A percentile compares a stretch with the other conserved stretches of the same genome.
Conservation (phyloP, 2,797 vertebrate genomes). For the Xerus rutilus region DNA sequence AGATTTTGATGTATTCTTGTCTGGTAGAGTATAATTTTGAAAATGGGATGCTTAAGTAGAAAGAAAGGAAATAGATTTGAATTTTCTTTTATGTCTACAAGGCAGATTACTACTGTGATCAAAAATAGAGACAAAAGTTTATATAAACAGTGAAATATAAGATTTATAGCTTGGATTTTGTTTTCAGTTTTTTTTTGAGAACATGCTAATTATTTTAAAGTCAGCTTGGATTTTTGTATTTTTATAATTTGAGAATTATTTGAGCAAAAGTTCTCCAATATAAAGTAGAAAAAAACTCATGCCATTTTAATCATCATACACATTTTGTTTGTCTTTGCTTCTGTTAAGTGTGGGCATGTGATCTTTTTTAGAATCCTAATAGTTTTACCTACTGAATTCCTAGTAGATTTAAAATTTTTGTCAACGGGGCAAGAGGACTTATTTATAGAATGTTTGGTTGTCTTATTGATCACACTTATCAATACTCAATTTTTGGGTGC, state of each 20-base stretch:
- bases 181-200: background rate
- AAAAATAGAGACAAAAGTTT: slow-evolving; percentile 47
- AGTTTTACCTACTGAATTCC: slow-evolving; percentile 46
- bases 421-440: slow-evolving; percentile 19
- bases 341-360: background rate
- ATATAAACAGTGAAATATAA: slow-evolving; percentile 23
- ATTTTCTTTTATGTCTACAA: slow-evolving; percentile 44
- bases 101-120: slow-evolving; percentile 34
- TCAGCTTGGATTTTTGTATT: background rate
- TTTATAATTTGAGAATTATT: slow-evolving; percentile 60
- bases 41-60: slow-evolving; percentile 58
- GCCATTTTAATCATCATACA: background rate
- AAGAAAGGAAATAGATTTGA: slow-evolving; percentile 40
- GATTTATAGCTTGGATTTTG: background rate
- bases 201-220: slow-evolving; percentile 21
- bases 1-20: slow-evolving; percentile 47
- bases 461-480: background rate
- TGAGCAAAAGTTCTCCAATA: slow-evolving; percentile 37
- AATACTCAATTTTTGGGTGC: slow-evolving; percentile 13
- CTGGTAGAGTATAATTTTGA: slow-evolving; percentile 31
- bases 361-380: background rate
- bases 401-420: background rate
- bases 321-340: background rate
- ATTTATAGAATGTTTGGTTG: slow-evolving; percentile 1
- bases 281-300: slow-evolving; percentile 50